Conservation (phyloP, 2,113 vertebrate species). For the Mormoops blainvillei region DNA sequence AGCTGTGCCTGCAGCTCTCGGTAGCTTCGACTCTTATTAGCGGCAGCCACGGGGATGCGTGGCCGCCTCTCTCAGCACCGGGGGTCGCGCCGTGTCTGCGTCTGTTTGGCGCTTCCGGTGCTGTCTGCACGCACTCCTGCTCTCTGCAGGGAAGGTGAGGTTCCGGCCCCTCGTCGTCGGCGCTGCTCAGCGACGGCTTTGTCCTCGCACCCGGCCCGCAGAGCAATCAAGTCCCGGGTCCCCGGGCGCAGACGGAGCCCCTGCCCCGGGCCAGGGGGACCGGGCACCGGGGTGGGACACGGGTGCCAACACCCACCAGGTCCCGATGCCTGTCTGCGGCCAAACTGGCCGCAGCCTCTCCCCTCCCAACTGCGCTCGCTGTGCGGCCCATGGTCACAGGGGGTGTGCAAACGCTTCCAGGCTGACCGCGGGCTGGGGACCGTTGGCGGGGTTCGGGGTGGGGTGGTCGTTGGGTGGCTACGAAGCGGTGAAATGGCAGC, state of each 20-base stretch:
- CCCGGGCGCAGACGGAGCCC: background rate
- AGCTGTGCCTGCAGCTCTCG: too few relatives aligned
- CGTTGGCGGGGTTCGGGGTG: too few relatives aligned
- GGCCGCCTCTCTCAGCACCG: background rate
- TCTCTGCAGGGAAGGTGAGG: background rate
- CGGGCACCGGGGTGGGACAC: rapidly evolving
- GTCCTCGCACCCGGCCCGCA: background rate
- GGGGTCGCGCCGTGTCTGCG: background rate
- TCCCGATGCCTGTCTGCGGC: background rate
- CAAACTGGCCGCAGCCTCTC: background rate
- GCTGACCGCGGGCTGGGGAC: too few relatives aligned
- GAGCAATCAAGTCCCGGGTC: too few relatives aligned
- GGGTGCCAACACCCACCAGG: background rate
- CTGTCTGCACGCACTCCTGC: background rate
- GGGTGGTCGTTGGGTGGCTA: too few relatives aligned
- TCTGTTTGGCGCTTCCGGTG: background rate
- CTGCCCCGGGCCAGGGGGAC: background rate
- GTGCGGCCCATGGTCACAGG: background rate
- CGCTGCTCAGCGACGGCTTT: too few relatives aligned
- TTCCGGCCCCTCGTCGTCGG: background rate
- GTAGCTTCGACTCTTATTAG: too few relatives aligned
- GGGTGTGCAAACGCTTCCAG: rapidly evolving
- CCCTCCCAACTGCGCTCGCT: background rate
- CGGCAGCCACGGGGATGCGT: too few relatives aligned
- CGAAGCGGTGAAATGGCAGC: too few relatives aligned